Evolutionary conservation across 2,113 vertebrate species (phyloP).

Genomic region (Capreolus pygargus): DNA sequence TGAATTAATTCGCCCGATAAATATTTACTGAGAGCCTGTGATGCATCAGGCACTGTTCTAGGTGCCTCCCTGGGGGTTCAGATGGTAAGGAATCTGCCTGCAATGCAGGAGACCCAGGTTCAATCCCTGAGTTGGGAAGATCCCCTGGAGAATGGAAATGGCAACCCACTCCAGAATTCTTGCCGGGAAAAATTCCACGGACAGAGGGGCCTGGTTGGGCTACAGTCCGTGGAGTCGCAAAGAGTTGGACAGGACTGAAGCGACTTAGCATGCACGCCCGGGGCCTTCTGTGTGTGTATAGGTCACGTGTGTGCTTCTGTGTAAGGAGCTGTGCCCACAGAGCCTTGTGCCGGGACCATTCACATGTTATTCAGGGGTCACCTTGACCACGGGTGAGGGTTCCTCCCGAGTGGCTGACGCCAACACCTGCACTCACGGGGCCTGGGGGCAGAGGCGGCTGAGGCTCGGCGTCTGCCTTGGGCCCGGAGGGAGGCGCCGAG

Average conservation of each 20-base stretch:
- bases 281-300: not conserved
- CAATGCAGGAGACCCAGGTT: not conserved
- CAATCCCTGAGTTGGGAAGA: not conserved
- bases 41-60: not conserved
- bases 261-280: not conserved
- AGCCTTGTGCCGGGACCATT: not conserved
- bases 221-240: no score
- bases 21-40: not conserved
- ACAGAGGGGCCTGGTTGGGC: not conserved
- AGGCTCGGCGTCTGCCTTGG: not conserved
- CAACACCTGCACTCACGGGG: not conserved
- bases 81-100: not conserved
- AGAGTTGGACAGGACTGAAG: not conserved
- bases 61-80: not conserved
- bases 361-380: not conserved
- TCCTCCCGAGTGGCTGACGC: not conserved
- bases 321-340: not conserved
- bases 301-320: accelerated
- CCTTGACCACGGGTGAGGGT: not conserved
- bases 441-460: not conserved
- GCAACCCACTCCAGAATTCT: not conserved
- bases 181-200: not conserved
- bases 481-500: not conserved
- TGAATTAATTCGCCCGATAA: not conserved
- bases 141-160: not conserved